phyloP scores from a whole-genome alignment of 2,888 invertebrate species.

The Rotaria socialis region DNA sequence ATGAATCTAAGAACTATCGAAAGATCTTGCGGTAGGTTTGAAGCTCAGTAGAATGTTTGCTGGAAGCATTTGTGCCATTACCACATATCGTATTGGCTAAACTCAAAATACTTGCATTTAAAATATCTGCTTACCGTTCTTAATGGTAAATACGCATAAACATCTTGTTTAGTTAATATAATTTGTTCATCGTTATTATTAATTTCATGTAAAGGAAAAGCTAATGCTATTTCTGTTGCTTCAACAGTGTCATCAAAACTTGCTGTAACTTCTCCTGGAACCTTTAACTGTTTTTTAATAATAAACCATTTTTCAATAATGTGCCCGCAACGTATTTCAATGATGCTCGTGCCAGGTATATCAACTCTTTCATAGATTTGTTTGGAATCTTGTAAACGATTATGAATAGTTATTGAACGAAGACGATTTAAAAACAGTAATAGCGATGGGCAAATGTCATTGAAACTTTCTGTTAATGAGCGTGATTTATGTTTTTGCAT shows the following conservation, averaged over 20 bases:
- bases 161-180: constrained; percentile 50
- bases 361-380: constrained; percentile 41
- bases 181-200: background rate
- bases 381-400: constrained; percentile 50
- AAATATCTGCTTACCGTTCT: constrained; percentile 57
- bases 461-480: constrained; percentile 55
- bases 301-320: constrained; percentile 42
- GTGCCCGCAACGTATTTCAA: constrained; percentile 36
- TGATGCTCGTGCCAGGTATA: background rate
- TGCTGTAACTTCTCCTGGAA: constrained; percentile 37
- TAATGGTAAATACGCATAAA: constrained; percentile 58
- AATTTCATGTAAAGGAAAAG: constrained; percentile 18
- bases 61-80: too few species aligned
- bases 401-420: constrained; percentile 53
- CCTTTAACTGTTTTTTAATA: background rate
- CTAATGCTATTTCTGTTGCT: constrained; percentile 38
- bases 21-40: too few species aligned
- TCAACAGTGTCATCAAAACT: constrained; percentile 54
- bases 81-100: too few species aligned
- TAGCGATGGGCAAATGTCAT: constrained; percentile 58
- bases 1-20: too few species aligned
- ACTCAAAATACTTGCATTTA: too few species aligned
- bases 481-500: constrained; percentile 48
- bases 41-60: too few species aligned
- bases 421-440: constrained; percentile 58